A percentile compares a stretch with the other conserved stretches of the same genome.
phyloP scores from a whole-genome alignment of 2,888 invertebrate species.

The Oxycera nigricornis region DNA sequence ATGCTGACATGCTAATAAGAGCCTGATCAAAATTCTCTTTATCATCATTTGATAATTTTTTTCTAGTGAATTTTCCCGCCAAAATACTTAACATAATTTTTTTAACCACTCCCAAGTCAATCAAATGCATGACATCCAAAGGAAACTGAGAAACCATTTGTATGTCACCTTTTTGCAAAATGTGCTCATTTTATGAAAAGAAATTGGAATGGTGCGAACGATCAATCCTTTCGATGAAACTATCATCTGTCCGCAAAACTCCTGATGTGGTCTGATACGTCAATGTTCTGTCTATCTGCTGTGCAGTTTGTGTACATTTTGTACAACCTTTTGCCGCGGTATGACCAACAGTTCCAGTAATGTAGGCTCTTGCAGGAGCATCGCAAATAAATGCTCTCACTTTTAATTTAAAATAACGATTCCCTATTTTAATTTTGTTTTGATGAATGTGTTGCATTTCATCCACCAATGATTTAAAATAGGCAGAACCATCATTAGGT shows the following conservation, averaged over 20 bases:
- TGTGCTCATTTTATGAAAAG: not conserved
- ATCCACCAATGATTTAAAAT: too few relatives aligned
- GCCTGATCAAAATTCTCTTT: not conserved
- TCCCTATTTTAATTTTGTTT: too few relatives aligned
- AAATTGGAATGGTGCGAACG: constrained; percentile 32
- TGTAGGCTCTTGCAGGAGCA: not conserved
- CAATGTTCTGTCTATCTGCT: constrained; percentile 39
- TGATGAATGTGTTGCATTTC: too few relatives aligned
- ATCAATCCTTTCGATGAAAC: constrained; percentile 34
- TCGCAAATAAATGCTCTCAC: constrained; percentile 14
- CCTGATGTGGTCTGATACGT: constrained; percentile 34
- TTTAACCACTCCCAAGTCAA: constrained; percentile 43
- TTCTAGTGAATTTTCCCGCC: not conserved
- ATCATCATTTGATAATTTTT: not conserved
- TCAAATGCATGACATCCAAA: constrained; percentile 40
- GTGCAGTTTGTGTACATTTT: constrained; percentile 43
- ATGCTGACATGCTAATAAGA: not conserved
- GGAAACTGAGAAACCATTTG: constrained; percentile 42
- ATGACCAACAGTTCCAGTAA: constrained; percentile 38
- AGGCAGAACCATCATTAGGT: too few relatives aligned
- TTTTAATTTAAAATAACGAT: too few relatives aligned
- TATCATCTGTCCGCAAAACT: constrained; percentile 25
- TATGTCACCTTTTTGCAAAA: constrained; percentile 25
- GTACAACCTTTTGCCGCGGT: constrained; percentile 38
- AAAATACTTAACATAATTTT: constrained; percentile 15